These are phyloP conservation scores for Ichneumoninae sp. DNA, from an alignment of 2,888 invertebrate species.

Conservation along the genomic window DNA sequence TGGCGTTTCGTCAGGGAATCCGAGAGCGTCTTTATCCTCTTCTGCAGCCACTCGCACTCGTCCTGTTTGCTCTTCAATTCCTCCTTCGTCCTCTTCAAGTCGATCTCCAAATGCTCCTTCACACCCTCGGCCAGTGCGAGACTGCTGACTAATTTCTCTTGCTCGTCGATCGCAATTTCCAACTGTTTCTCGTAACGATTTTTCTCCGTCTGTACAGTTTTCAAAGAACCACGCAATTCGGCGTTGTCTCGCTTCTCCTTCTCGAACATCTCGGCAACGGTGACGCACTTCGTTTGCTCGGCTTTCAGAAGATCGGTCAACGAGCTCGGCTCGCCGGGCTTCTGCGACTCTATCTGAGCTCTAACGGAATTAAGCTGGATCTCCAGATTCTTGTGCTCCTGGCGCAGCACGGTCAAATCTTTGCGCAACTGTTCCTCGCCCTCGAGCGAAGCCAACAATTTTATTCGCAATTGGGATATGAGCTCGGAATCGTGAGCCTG, in stretches of 20 bases:
- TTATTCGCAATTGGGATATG: conserved; percentile 77
- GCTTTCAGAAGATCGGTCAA: conserved; percentile 69
- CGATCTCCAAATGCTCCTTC: conserved; percentile 85
- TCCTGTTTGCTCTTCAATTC: conserved; percentile 86
- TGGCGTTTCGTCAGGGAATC: conserved; percentile 79
- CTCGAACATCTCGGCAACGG: conserved; percentile 74
- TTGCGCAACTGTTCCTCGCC: conserved; percentile 88
- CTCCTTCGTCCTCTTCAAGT: conserved; percentile 84
- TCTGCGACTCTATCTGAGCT: conserved; percentile 73
- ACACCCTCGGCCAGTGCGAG: conserved; percentile 79
- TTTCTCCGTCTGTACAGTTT: conserved; percentile 84
- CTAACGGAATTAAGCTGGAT: conserved; percentile 79
- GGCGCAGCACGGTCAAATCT: conserved; percentile 86
- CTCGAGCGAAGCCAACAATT: conserved; percentile 88
- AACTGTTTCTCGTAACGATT: conserved; percentile 85
- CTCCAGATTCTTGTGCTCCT: conserved; percentile 85
- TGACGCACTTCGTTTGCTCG: conserved; percentile 73
- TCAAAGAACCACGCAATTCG: conserved; percentile 85
- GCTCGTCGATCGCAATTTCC: conserved; percentile 84
- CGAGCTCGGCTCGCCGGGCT: conserved; percentile 59
- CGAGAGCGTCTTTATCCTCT: conserved; percentile 83
- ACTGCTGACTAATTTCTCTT: conserved; percentile 83
- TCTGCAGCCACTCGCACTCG: conserved; percentile 86
- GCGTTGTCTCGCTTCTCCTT: conserved; percentile 72
- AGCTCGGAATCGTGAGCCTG: conserved; percentile 79